These are phyloP conservation scores for Eonycteris spelaea DNA, from an alignment of 2,113 vertebrate genomes.

Conservation along the genomic window DNA sequence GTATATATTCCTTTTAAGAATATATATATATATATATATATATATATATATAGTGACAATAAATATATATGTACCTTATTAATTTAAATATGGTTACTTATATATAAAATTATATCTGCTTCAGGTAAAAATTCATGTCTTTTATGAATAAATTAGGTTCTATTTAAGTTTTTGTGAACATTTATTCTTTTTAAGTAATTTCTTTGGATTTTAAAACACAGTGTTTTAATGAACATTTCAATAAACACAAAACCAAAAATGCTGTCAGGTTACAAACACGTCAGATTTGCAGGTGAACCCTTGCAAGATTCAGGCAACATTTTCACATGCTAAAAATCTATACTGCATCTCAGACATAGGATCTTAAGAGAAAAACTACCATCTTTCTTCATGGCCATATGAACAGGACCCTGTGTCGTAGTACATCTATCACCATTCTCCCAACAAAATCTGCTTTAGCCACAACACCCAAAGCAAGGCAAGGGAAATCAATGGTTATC, in stretches of 20 bases:
- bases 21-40: background rate
- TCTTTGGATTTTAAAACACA: background rate
- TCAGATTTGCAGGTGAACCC: background rate
- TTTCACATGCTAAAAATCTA: background rate
- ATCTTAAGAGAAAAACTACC: background rate
- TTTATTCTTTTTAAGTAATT: background rate
- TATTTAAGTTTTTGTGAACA: background rate
- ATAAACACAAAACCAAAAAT: background rate
- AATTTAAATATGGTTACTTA: background rate
- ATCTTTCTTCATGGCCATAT: background rate
- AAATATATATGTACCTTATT: background rate
- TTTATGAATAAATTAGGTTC: background rate
- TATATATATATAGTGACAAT: background rate
- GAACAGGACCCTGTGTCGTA: background rate
- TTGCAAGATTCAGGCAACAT: background rate
- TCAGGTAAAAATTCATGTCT: background rate
- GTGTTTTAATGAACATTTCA: background rate
- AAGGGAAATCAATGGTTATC: background rate
- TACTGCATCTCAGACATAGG: background rate
- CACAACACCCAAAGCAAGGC: background rate
- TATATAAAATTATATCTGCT: background rate
- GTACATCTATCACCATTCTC: background rate
- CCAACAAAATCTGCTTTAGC: background rate
- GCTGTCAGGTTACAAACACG: background rate
- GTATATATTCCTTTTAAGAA: constrained; percentile 18